These are phyloP conservation scores for Andrena marginata DNA, from an alignment of 2,888 invertebrate species.

Conservation along the genomic window DNA sequence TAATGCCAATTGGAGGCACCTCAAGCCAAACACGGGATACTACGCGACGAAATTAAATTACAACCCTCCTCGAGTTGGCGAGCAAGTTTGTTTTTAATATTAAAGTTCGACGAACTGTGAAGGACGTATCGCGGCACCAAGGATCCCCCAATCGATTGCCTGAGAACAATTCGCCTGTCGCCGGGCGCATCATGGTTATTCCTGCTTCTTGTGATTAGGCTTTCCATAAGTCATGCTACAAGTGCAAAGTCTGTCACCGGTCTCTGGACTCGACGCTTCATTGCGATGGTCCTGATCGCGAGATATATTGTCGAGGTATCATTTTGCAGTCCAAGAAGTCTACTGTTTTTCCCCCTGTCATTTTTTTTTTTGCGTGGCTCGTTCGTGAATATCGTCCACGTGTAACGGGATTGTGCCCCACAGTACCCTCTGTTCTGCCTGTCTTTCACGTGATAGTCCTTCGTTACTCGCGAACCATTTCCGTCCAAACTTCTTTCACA, in stretches of 20 bases:
- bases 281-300: constrained; percentile 96
- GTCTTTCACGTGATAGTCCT: not conserved
- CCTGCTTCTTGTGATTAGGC: constrained; percentile 88
- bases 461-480: not conserved
- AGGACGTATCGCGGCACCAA: constrained; percentile 63
- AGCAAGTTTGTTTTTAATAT: not conserved
- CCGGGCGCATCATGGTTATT: constrained; percentile 70
- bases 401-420: not conserved
- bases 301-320: constrained; percentile 96
- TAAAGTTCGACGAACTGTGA: constrained; percentile 18
- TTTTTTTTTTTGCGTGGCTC: constrained; percentile 8
- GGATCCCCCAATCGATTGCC: constrained; percentile 31
- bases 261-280: constrained; percentile 95
- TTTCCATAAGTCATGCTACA: constrained; percentile 96
- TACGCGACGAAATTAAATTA: not conserved
- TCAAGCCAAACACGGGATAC: constrained; percentile 6
- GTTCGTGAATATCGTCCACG: constrained; percentile 6
- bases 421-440: not conserved
- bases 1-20: constrained; percentile 42
- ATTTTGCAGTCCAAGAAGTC: constrained; percentile 68
- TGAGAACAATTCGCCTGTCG: constrained; percentile 36
- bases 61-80: constrained; percentile 2
- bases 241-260: constrained; percentile 94
- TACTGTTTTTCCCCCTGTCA: constrained; percentile 1
- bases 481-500: constrained; percentile 3